Conservation (phyloP, 2,888 invertebrate genomes). For the Polietes domitor region DNA sequence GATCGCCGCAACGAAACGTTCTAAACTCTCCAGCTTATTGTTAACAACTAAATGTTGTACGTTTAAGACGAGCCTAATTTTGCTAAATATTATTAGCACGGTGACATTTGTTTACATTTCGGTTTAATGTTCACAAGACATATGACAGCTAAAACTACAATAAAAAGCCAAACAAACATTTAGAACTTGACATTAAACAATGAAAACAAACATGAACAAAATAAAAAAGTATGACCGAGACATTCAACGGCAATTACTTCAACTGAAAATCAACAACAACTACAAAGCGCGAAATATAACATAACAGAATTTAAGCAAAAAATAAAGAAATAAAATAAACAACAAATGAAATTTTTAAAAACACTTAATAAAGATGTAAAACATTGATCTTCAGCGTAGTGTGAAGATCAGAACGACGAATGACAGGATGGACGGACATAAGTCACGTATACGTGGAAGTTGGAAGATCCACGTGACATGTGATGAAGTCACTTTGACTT, state of each 20-base stretch:
- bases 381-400: background rate
- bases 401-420: background rate
- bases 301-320: background rate
- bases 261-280: background rate
- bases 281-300: background rate
- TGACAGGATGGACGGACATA: background rate
- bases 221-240: background rate
- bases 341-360: background rate
- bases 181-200: conserved; percentile 36
- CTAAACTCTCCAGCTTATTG: conserved; percentile 50
- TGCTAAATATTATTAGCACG: background rate
- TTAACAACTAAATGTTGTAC: conserved; percentile 55
- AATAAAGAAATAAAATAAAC: background rate
- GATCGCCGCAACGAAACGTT: conserved; percentile 27
- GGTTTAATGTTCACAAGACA: background rate
- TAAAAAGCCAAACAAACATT: background rate
- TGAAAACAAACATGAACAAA: background rate
- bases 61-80: background rate
- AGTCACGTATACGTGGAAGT: background rate
- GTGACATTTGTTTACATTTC: background rate
- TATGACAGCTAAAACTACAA: background rate
- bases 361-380: background rate
- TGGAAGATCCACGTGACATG: background rate
- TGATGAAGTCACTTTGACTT: too few species aligned
- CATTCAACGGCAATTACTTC: background rate